Evolutionary conservation across 2,888 invertebrate species (phyloP), one percentile per base, ranked within the genome.

Genomic region (Schizotus pectinicornis): DNA sequence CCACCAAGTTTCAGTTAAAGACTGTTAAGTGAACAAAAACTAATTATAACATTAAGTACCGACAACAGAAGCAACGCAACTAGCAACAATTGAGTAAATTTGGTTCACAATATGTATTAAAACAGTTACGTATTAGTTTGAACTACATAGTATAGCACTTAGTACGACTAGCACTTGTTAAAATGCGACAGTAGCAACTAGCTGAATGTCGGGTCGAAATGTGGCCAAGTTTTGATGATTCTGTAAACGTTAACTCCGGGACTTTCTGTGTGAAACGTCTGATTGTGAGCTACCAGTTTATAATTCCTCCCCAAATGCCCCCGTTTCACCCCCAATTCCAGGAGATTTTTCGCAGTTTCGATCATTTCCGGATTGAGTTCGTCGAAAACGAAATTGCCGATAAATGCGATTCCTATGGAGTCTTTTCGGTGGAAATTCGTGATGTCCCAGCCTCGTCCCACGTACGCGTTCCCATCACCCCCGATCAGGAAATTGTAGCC

Each of bases 381-480:
- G 48, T 79, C 77, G n/a, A 77, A 77, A 32, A 77, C 70, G 65
- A 76, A 82, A 70, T 82, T 80, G 9, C 83, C 84, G 70, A 83
- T 78, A 64, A 83, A 80, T 54, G 79, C 77, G 31, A 84, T 76
- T 1, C 80, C 80, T 57, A 84, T 74, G 36, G 80, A 77, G 56
- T 78, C 77, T 39, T 68, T 70, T 12, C 80, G 79, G 70, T 84
- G 84, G 31, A 83, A 81, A 54, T 85, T 85, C 48, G 80, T 79
- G 37, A 75, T 78, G 57, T 80, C 77, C 83, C 83, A 84, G 35
- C 82, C 83, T 54, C 83, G 77, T 36, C 82, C 83, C 41, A 81
- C 80, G 67, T 83, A 84, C 31, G 83, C 74, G 56, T 80, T 79
- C 2, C 83, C 85, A 72, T 85, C 85, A 35, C 81, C 80, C 3